A percentile compares a stretch with the other conserved stretches of the same genome.
Evolutionary conservation across 2,113 vertebrate species (phyloP).

Genomic region (Bos taurus): DNA sequence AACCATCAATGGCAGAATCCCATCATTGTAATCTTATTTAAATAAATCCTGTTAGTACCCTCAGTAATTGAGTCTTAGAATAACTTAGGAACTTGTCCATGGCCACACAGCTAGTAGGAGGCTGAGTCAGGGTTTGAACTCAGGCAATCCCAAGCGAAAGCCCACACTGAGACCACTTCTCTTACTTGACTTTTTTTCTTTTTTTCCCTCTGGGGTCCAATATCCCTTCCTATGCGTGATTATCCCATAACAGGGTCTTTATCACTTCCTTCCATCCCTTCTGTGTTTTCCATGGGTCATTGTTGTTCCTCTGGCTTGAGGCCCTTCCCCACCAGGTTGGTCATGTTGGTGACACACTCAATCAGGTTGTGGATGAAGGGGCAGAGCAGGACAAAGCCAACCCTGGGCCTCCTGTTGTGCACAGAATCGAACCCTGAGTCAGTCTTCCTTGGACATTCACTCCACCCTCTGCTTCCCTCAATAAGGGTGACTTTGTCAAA

Average conservation of each 20-base stretch:
- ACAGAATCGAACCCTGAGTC: neutral
- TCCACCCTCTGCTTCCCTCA: neutral
- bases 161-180: neutral
- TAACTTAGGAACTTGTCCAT: neutral
- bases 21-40: neutral
- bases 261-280: neutral
- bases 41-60: neutral
- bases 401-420: neutral
- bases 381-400: neutral
- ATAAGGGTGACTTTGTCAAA: neutral
- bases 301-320: neutral
- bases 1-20: neutral
- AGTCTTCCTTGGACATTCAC: neutral
- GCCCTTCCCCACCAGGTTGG: neutral
- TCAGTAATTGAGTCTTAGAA: neutral
- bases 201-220: neutral
- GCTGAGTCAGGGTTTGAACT: neutral
- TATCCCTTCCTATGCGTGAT: neutral
- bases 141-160: neutral
- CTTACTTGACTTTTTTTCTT: neutral
- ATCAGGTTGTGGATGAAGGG: neutral
- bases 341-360: neutral
- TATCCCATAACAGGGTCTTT: neutral
- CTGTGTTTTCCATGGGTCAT: neutral
- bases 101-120: neutral